A percentile compares a stretch with the other conserved stretches of the same genome.
These are phyloP conservation scores for Coracopsis vasa DNA, from an alignment of 2,113 vertebrate genomes.

Conservation along the genomic window DNA sequence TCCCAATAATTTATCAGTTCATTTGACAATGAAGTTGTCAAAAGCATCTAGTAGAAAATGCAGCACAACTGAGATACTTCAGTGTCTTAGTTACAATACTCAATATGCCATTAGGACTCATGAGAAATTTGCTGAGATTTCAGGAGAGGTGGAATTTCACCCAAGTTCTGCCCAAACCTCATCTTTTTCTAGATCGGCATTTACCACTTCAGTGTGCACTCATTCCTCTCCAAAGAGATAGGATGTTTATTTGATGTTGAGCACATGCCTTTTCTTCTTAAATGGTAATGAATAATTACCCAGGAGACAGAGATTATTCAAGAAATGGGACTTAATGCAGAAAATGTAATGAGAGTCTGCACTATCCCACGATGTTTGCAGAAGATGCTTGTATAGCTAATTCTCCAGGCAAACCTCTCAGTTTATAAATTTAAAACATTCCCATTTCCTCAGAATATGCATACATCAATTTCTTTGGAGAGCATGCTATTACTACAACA, in stretches of 20 bases:
- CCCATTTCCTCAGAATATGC: background rate
- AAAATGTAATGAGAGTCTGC: constrained; percentile 19
- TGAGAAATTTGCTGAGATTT: background rate
- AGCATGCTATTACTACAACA: background rate
- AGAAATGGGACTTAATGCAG: background rate
- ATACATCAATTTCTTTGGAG: background rate
- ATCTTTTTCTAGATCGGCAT: background rate
- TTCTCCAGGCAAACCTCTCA: background rate
- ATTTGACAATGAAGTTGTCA: background rate
- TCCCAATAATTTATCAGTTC: background rate
- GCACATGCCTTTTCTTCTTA: constrained; percentile 5
- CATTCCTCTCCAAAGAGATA: background rate
- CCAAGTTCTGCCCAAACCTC: background rate
- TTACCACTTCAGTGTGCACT: background rate
- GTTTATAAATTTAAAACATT: constrained; percentile 28
- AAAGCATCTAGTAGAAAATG: background rate
- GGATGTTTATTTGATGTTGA: background rate
- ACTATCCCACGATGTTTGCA: background rate
- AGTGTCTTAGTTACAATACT: background rate
- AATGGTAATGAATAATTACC: background rate
- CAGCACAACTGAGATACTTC: background rate
- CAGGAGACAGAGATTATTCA: constrained; percentile 19
- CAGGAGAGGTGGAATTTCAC: background rate
- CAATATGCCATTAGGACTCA: background rate
- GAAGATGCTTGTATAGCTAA: background rate